Conservation (phyloP, 2,888 invertebrate genomes). For the Acrobasis repandana region DNA sequence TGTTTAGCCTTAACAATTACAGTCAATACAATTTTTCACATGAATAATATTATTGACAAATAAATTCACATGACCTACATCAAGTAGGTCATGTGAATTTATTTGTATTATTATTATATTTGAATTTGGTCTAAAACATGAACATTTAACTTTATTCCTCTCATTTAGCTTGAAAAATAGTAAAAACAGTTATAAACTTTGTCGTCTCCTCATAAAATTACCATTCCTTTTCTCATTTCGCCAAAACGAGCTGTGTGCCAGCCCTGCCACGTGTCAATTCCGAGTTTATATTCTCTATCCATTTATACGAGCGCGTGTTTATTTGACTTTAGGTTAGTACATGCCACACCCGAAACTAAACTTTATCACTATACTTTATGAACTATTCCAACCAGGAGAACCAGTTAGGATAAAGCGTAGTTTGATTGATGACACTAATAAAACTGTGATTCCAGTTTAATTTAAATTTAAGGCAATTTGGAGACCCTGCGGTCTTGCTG, state of each 20-base stretch:
- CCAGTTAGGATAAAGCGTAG: conserved; percentile 63
- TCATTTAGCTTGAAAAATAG: conserved; percentile 9
- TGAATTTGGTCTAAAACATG: no score
- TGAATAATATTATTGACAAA: no score
- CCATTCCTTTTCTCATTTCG: conserved; percentile 22
- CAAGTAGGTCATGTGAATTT: no score
- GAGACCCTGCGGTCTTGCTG: conserved; percentile 66
- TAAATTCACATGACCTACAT: no score
- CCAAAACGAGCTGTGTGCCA: conserved; percentile 23
- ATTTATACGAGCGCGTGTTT: conserved; percentile 77
- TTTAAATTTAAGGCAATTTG: conserved; percentile 82
- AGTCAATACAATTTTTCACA: no score
- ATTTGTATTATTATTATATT: no score
- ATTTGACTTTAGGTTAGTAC: conserved; percentile 73
- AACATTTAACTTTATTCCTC: neutral
- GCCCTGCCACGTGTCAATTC: conserved; percentile 68
- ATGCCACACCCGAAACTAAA: conserved; percentile 47
- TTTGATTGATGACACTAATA: conserved; percentile 82
- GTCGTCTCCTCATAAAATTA: conserved; percentile 21
- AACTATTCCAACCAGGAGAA: conserved; percentile 55
- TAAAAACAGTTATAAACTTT: conserved; percentile 21
- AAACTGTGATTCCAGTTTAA: conserved; percentile 81
- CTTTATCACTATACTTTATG: conserved; percentile 48
- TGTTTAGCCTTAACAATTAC: no score
- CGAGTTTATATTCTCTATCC: conserved; percentile 72